Conservation (phyloP, 2,113 vertebrate species). For the Pelecanus crispus region DNA sequence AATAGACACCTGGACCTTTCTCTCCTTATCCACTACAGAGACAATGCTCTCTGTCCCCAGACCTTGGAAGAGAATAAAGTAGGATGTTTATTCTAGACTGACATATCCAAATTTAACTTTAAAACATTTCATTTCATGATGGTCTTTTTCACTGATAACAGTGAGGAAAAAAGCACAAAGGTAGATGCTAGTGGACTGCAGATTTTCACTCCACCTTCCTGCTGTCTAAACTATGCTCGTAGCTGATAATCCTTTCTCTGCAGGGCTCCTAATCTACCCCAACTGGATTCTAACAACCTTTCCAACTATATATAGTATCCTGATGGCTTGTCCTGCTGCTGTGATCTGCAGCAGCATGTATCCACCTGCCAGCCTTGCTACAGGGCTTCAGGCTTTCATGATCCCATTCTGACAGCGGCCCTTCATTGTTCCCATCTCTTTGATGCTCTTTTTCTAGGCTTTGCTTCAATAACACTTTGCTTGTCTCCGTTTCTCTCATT, state of each 20-base stretch:
- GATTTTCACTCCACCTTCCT: background rate
- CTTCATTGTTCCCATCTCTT: background rate
- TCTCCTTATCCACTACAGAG: background rate
- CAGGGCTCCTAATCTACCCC: slow-evolving; percentile 28
- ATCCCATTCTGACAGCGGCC: background rate
- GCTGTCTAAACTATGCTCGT: background rate
- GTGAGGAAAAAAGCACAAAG: background rate
- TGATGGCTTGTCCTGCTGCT: slow-evolving; percentile 33
- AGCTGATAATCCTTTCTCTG: slow-evolving; percentile 39
- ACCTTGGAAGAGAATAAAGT: background rate
- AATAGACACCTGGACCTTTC: background rate
- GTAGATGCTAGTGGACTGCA: background rate
- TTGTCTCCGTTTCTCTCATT: slow-evolving; percentile 22
- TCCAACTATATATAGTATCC: slow-evolving; percentile 5
- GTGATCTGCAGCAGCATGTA: slow-evolving; percentile 9
- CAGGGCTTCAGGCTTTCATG: slow-evolving; percentile 17
- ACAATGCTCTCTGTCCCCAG: background rate
- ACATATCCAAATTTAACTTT: background rate
- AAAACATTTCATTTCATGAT: background rate
- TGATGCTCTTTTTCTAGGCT: slow-evolving; percentile 41
- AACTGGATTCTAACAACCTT: slow-evolving; percentile 35
- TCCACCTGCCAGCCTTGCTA: slow-evolving; percentile 30
- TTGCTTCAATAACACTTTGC: slow-evolving; percentile 31
- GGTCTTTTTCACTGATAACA: background rate
- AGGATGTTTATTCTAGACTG: background rate